phyloP scores from a whole-genome alignment of 2,797 vertebrate genomes.

The Hapalemur alaotrensis region DNA sequence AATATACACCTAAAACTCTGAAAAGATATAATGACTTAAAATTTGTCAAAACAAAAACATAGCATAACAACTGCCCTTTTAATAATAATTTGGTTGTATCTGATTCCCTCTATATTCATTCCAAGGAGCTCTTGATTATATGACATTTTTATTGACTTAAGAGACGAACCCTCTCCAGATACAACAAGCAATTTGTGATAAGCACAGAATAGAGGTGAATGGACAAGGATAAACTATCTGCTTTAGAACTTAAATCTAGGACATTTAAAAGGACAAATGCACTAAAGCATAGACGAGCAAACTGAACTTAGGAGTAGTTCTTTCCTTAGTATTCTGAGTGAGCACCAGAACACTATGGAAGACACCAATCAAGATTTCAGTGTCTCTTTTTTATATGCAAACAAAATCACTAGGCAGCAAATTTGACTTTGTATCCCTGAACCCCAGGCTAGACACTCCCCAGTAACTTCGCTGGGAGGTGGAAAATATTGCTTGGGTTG shows the following conservation, averaged over 20 bases:
- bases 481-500: background rate
- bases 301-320: background rate
- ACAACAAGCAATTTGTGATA: conserved; percentile 51
- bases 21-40: background rate
- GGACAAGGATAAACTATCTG: conserved; percentile 39
- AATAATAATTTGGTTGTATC: conserved; percentile 19
- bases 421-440: background rate
- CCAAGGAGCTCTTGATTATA: conserved; percentile 43
- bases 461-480: background rate
- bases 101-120: background rate
- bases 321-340: background rate
- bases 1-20: background rate
- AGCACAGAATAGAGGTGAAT: background rate
- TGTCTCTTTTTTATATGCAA: background rate
- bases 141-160: conserved; percentile 57
- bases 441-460: background rate
- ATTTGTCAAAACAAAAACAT: conserved; percentile 31
- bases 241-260: conserved; percentile 53
- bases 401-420: background rate
- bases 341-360: background rate
- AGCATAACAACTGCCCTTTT: conserved; percentile 11
- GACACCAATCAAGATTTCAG: background rate
- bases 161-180: conserved; percentile 28
- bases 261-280: conserved; percentile 36
- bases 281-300: background rate